Evolutionary conservation across 35 echinoderm and acorn worm genomes (phyloP), one percentile per base, ranked within the genome.

Genomic region (Amphiura filiformis): DNA sequence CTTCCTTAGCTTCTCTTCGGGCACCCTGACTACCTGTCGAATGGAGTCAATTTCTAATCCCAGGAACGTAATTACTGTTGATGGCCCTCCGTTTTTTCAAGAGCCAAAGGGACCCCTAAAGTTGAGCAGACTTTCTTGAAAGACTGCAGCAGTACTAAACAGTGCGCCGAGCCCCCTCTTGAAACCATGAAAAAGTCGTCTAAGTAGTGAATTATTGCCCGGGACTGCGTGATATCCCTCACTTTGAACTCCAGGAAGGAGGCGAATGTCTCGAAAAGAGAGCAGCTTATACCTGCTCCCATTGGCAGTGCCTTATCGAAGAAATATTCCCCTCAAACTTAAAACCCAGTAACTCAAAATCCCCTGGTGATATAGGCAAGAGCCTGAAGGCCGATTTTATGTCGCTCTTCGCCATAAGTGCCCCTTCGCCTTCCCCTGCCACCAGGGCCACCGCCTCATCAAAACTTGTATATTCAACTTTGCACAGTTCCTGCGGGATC

Each of bases 301-400:
- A 82, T 82, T 31, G 80, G 80, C 35, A 82, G 23, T 35, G 17
- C 17, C 80, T 39, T 82, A 39, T 82, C 80, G 40, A 11, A 40
- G 32, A 33, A 39, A 22, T 41, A 82, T 9, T 44, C 7, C 37
- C 80, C 23, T 82, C 36, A 82, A 82, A 82, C 37, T 31, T 41
- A 42, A 82, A 82, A 41, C 80, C 37, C 11, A 82, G 35, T n/a
- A 82, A 42, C 26, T 82, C 80, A 82, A 41, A 82, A 82, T 82
- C 80, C 17, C n/a, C 80, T 13, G 80, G 80, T 0, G 36, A 38
- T 26, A 82, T 39, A 38, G 80, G 80, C 13, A 82, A 32, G 15
- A 82, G 32, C 11, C 34, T 0, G 23, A 39, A 82, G 38, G 80
- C 80, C 0, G 37, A 82, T 42, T 82, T 82, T 0, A 82, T 40